Base-by-base conservation (phyloP, 2,888 invertebrate species). In the Tetragonula carbonaria region DNA sequence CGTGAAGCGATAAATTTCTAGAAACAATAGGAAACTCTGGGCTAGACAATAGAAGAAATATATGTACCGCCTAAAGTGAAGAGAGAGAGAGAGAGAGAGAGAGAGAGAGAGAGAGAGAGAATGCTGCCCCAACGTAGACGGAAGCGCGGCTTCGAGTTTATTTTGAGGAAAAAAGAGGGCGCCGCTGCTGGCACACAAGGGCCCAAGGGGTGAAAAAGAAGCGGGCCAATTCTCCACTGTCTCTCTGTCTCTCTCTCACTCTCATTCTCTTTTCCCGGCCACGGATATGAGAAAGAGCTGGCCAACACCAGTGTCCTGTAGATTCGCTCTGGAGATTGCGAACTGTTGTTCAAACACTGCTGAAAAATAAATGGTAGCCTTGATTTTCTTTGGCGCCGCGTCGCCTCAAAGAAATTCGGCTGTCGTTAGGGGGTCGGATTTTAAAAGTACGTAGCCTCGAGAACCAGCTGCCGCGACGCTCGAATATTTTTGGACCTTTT, bases 1-100 rank as follows among this genome's bases (percentile, higher is more conserved):
- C 93, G 92, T 94, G 93, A 93, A 94, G 92, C 93, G 93, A 94
- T 94, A 94, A 94, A 94, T 94, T 90, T 93, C 89, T 86, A 92
- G 93, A 94, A 94, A 94, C 94, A 94, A 94, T 94, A 93, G 93
- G 92, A 93, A 94, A 93, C 94, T 93, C 93, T 85, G 86, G 77
- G 90, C 93, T 94, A 94, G 93, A 94, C 93, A 94, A 94, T 94
- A 93, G 94, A 93, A 93, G 93, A 94, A 93, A 93, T 93, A 93
- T 93, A 93, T 90, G 79, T 87, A 86, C 90, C 86, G 83, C 85
- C 83, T 84, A 65, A 33, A 45, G 8, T 8, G 45, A 38, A 38
- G 38, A 38, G 38, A 8, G 38, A 38, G 38, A 8, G 38, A 8
- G 45, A 8, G 38, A 8, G 38, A 38, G 38, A 6, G 38, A 38